Conservation (phyloP, 2,888 invertebrate genomes). For the Pantelozetes paolii region DNA sequence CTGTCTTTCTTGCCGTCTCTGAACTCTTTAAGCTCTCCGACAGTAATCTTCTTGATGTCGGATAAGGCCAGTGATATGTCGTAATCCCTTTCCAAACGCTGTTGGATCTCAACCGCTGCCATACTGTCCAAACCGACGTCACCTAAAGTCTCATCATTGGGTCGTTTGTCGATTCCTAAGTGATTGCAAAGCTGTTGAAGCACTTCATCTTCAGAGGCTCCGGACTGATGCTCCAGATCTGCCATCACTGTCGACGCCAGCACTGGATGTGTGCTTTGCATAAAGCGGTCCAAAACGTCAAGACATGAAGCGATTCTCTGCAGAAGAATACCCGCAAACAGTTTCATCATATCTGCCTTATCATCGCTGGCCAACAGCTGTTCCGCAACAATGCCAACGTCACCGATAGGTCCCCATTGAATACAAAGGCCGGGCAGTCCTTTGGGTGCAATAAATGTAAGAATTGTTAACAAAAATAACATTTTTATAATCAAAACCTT, state of each 20-base stretch:
- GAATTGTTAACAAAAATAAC: not conserved
- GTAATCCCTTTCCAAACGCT: constrained; percentile 84
- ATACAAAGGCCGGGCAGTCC: constrained; percentile 63
- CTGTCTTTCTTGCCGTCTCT: constrained; percentile 50
- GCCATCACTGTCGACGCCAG: constrained; percentile 57
- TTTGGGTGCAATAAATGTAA: not conserved
- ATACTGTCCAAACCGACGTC: constrained; percentile 97
- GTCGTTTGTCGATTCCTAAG: constrained; percentile 76
- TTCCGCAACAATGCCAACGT: constrained; percentile 86
- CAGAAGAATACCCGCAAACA: constrained; percentile 91
- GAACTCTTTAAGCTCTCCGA: constrained; percentile 64
- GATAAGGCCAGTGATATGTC: constrained; percentile 84
- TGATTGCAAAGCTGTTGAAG: constrained; percentile 80
- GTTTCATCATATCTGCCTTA: constrained; percentile 64
- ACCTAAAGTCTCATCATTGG: constrained; percentile 70
- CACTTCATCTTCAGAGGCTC: constrained; percentile 55
- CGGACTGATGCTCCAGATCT: constrained; percentile 49
- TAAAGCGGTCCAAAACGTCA: constrained; percentile 77
- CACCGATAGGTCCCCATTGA: constrained; percentile 98
- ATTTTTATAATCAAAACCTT: constrained; percentile 49
- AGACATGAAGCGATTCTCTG: constrained; percentile 91
- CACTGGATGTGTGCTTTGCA: constrained; percentile 79
- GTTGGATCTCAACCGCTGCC: constrained; percentile 98
- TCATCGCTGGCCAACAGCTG: constrained; percentile 79
- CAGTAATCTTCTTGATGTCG: constrained; percentile 80